phyloP scores from a whole-genome alignment of 2,797 vertebrate species.

The Lepus oiostolus region DNA sequence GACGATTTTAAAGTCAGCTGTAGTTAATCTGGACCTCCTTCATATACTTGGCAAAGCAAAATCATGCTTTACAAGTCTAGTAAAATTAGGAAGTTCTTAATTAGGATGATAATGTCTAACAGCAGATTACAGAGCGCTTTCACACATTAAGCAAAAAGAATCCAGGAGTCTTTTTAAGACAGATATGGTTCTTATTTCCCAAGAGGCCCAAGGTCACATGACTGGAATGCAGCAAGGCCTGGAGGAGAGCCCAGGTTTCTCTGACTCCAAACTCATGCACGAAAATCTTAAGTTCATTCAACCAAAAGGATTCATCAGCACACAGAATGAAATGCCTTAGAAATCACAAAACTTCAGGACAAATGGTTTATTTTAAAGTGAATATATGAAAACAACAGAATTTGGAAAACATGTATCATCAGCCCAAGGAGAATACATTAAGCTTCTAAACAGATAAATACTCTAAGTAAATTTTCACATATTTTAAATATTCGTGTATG shows the following conservation, averaged over 20 bases:
- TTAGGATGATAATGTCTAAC: neutral
- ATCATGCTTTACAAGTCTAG: neutral
- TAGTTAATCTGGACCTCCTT: neutral
- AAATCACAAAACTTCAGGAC: neutral
- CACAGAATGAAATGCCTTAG: neutral
- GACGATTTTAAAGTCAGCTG: neutral
- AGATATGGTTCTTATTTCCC: neutral
- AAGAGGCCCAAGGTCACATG: neutral
- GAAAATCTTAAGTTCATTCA: neutral
- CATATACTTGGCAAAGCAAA: neutral
- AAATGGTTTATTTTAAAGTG: neutral
- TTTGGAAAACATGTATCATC: neutral
- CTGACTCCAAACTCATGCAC: neutral
- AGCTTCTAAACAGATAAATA: slow-evolving; percentile 39
- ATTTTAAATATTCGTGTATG: slow-evolving; percentile 27
- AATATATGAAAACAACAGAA: neutral
- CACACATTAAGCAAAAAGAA: neutral
- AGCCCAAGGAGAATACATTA: neutral
- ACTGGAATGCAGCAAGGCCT: neutral
- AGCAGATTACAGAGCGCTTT: neutral
- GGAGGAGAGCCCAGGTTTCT: neutral
- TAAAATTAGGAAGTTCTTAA: slow-evolving; percentile 5
- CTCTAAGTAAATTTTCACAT: slow-evolving; percentile 4
- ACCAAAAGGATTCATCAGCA: neutral
- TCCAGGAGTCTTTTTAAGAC: neutral